Evolutionary conservation across 2,797 vertebrate genomes (phyloP).

Genomic region (Enteromius trimaculatus): DNA sequence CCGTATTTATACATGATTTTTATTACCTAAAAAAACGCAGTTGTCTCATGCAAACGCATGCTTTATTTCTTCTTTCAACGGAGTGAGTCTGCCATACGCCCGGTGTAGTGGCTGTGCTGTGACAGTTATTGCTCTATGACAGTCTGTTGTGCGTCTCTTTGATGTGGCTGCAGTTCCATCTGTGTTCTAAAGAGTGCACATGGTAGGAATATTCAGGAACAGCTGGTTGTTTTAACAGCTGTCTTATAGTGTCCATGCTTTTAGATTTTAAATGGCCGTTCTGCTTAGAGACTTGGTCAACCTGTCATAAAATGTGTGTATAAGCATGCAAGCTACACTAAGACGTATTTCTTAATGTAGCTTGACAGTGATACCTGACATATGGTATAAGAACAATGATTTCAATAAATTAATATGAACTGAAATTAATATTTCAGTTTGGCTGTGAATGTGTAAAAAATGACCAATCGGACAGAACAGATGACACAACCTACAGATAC

Average conservation of each 20-base stretch:
- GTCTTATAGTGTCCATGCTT: neutral
- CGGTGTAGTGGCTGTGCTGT: neutral
- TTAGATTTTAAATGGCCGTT: neutral
- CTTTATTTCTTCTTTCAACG: neutral
- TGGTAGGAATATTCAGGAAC: conserved; percentile 16
- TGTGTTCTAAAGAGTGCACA: conserved; percentile 14
- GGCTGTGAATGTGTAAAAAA: neutral
- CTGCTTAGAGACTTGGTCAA: neutral
- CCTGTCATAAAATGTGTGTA: neutral
- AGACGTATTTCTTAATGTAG: neutral
- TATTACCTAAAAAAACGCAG: neutral
- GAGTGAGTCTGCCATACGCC: no score
- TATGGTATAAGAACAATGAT: neutral
- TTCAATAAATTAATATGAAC: neutral
- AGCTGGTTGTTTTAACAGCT: conserved; percentile 17
- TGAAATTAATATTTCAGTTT: neutral
- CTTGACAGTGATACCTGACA: neutral
- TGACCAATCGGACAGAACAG: neutral
- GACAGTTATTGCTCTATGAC: conserved; percentile 30
- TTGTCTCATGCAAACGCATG: neutral
- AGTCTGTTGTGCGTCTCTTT: conserved; percentile 13
- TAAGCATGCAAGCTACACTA: no score
- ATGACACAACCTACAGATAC: neutral
- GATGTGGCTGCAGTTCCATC: conserved; percentile 8
- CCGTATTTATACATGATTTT: neutral